Evolutionary conservation across 2,113 vertebrate species (phyloP), one percentile per base, ranked within the genome.

Genomic region (Chrysemys picta): DNA sequence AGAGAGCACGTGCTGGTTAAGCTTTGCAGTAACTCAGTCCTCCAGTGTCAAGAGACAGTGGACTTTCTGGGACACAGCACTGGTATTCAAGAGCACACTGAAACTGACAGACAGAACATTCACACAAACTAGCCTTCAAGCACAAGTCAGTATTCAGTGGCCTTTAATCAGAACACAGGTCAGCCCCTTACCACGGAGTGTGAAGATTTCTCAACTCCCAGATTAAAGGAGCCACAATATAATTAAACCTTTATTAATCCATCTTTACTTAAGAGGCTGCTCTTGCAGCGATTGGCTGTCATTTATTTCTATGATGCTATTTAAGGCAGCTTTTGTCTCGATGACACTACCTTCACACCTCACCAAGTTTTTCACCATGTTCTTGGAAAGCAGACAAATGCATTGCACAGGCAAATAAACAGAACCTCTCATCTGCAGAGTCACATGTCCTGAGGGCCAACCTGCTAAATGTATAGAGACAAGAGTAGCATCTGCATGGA

Each of bases 11-110:
- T 3, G 0, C 0, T 19, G 47, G 47, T 93, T 93, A 96, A 78
- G 24, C 52, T 95, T 79, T 50, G n/a, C 78, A 50, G 4, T 8
- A 5, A 38, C 82, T 62, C 52, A 35, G 16, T 52, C n/a, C 31
- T 35, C 38, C 4, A 47, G 29, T 45, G 50, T 1, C 65, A 42
- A 29, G 16, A 78, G 45, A 47, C 11, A 42, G 38, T 75, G 53
- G 62, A 45, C 2, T 42, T 24, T 4, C 0, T 78, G 8, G 1
- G 1, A 38, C 4, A 2, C 24, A 59, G 35, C 4, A 1, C 27
- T 2, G 7, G 19, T 0, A 2, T 0, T 45, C 27, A 75, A 42
- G 25, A 82, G 81, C 80, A 47, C 47, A 31, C 25, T 0, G 14
- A 93, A 79, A 69, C 75, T 72, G 2, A 29, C 21, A 42, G 2